Base-by-base conservation (phyloP, 2,888 invertebrate genomes). In the Macrophya alboannulata region DNA sequence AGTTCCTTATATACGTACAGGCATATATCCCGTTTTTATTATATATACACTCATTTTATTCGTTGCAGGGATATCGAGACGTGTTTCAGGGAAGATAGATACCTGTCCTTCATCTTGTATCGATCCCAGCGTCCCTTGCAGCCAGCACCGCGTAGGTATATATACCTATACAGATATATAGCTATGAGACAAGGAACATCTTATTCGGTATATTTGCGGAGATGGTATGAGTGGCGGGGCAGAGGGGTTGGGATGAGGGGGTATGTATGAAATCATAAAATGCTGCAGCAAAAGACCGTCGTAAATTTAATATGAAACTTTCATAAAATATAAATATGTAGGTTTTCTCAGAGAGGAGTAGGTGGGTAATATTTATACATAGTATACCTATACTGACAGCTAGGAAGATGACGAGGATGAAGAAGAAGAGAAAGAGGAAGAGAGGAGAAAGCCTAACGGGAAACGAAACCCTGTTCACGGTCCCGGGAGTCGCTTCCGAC, bases 221-320 rank as follows among this genome's bases (percentile, higher is more conserved):
- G 25, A 62, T 76, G 40, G 77, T 17, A 40, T 21, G 31, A 31
- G 37, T 17, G 71, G 10, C 2, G 62, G 21, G 15, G 62, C 5
- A 17, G 21, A 10, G 62, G 62, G 62, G 10, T 1, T 4, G 40
- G 71, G 37, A 37, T 10, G 9, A 8, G 43, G 45, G 43, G 43
- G 21, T 10, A 17, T 10, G 62, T 15, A 43, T 25, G 62, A 43
- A 59, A 81, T 71, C 83, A 68, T 83, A 65, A 68, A 83, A 68
- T 68, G 48, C 79, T 51, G 62, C 68, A 68, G 51, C 48, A 71
- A 48, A 65, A 68, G 45, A 68, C 83, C 84, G 86, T 90, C 90
- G 89, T 92, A 92, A 92, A 92, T 92, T 92, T 92, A 91, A 92
- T 92, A 91, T 88, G 89, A 91, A 92, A 92, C 90, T 92, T 91